Percentiles rank a stretch among this genome's conserved stretches.
Conservation (phyloP, 2,888 invertebrate species). For the Conops quadrifasciatus region DNA sequence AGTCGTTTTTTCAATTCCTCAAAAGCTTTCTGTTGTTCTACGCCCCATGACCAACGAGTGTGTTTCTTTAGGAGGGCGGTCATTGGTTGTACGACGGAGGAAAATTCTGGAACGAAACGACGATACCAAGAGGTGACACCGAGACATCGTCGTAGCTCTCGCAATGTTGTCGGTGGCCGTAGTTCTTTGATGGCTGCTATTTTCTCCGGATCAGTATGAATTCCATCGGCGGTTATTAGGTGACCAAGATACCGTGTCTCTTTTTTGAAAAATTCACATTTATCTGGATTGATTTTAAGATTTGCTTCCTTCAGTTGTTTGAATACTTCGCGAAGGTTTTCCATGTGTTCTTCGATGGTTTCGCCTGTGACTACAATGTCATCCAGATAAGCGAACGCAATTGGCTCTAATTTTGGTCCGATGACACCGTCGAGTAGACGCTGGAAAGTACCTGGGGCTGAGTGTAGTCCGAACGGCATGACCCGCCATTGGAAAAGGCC, state of each 20-base stretch:
- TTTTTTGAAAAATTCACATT: conserved; percentile 16
- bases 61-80: conserved; percentile 17
- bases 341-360: neutral
- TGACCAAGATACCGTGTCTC: conserved; percentile 8
- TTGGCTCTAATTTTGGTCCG: neutral
- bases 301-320: neutral
- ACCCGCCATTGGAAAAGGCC: conserved; percentile 14
- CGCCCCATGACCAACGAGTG: neutral
- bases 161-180: conserved; percentile 7
- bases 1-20: conserved; percentile 7
- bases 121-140: conserved; percentile 21
- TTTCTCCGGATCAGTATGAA: conserved; percentile 16
- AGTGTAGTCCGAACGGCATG: neutral
- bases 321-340: neutral
- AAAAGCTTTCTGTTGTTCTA: conserved; percentile 8
- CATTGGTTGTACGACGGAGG: neutral
- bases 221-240: neutral
- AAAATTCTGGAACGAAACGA: conserved; percentile 18
- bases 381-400: neutral
- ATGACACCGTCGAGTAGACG: neutral
- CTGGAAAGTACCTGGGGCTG: neutral
- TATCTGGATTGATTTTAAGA: neutral
- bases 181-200: conserved; percentile 8
- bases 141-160: conserved; percentile 8
- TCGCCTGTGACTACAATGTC: neutral